Percentiles rank a stretch among this genome's conserved stretches.
These are phyloP conservation scores for Tangara arthus DNA, from an alignment of 2,797 vertebrate genomes.

Conservation along the genomic window DNA sequence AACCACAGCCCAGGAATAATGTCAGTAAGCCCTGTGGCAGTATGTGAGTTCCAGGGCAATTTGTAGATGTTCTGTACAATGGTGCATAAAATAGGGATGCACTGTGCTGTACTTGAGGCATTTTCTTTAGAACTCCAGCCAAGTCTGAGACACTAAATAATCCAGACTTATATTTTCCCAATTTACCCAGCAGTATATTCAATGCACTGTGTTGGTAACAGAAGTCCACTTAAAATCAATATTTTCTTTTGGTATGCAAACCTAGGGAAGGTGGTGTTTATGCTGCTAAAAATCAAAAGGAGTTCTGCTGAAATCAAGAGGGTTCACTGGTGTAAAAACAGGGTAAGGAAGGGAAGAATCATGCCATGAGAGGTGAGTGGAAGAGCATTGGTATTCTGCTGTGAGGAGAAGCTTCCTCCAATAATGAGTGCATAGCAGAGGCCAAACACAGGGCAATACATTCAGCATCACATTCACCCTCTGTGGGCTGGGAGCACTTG, in stretches of 20 bases:
- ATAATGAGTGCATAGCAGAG: slow-evolving; percentile 46
- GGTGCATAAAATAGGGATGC: slow-evolving; percentile 82
- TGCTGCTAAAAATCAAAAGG: background rate
- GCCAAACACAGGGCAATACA: slow-evolving; percentile 32
- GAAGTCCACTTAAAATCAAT: background rate
- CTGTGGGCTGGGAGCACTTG: background rate
- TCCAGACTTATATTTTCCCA: slow-evolving; percentile 79
- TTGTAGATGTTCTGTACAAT: slow-evolving; percentile 85
- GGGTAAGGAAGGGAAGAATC: background rate
- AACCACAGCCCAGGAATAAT: slow-evolving; percentile 76
- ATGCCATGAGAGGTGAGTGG: slow-evolving; percentile 4
- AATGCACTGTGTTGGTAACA: slow-evolving; percentile 75
- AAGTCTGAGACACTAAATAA: slow-evolving; percentile 85
- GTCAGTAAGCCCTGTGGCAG: slow-evolving; percentile 72
- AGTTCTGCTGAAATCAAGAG: background rate
- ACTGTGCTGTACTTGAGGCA: slow-evolving; percentile 76
- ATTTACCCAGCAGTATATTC: slow-evolving; percentile 62
- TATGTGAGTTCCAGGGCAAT: slow-evolving; percentile 74
- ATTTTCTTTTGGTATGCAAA: background rate
- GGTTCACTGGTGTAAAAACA: background rate
- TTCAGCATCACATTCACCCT: slow-evolving; percentile 31
- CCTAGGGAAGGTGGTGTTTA: background rate
- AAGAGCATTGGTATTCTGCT: slow-evolving; percentile 18
- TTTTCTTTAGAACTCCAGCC: slow-evolving; percentile 79
- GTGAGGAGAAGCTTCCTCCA: slow-evolving; percentile 11